Base-by-base conservation (phyloP, 2,888 invertebrate species). In the Coelinius sp. region DNA sequence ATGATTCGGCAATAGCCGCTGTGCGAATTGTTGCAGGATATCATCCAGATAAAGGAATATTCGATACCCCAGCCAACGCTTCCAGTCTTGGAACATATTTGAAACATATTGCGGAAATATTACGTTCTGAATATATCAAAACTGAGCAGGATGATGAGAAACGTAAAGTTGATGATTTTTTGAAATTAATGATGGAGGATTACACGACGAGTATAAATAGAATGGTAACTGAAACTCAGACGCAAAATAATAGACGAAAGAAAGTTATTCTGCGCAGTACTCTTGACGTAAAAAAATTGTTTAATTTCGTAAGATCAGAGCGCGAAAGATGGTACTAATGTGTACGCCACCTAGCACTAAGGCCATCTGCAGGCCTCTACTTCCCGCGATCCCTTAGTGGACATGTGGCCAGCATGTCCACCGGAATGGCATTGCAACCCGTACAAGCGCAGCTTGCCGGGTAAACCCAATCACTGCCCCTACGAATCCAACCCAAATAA, bases 81-180 rank as follows among this genome's bases (percentile, higher is more conserved):
- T 76, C 71, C n/a, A 73, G 22, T 65, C 68, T 77, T 10, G 77
- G 77, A 7, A 76, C 76, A 7, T 27, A 75, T 10, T 3, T 53
- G n/a, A 77, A 75, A 49, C 69, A 76, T 17, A 68, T 70, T 24
- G 76, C 68, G 1, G 75, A 73, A 31, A 20, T 76, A 17, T 69
- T 70, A 22, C 44, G 62, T 66, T 70, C 68, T 0, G 68, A 73
- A 24, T 75, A 66, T 14, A 75, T 75, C 0, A 73, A 71, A 71
- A 63, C 35, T 20, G 65, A 35, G 8, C 69, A 73, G 17, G 14
- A 14, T 38, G 52, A 67, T 12, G 25, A 68, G 1, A 66, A 73
- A 8, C 62, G 63, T 24, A 25, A 38, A 20, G 67, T 52, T 17
- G 70, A 75, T 53, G 63, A 75, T 46, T 74, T 75, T 24, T 20